Conservation (phyloP, 2,888 invertebrate genomes). For the Noctua comes region DNA sequence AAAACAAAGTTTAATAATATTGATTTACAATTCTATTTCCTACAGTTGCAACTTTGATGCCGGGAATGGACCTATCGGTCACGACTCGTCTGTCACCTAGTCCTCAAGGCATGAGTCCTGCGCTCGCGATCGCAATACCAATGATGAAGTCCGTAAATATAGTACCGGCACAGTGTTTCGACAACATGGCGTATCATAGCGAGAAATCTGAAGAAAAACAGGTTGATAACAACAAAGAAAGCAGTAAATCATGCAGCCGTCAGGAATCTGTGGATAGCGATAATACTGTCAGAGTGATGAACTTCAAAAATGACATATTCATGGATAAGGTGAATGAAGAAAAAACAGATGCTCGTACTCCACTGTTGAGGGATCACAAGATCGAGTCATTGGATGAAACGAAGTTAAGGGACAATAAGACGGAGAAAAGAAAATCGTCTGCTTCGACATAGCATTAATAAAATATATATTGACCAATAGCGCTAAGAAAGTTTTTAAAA, state of each 20-base stretch:
- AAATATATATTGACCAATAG: constrained; percentile 78
- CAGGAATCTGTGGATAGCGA: constrained; percentile 83
- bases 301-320: constrained; percentile 84
- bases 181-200: constrained; percentile 87
- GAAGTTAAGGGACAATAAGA: constrained; percentile 85
- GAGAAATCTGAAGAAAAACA: constrained; percentile 79
- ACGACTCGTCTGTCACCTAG: constrained; percentile 92
- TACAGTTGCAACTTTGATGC: constrained; percentile 89
- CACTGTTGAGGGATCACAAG: constrained; percentile 85
- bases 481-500: constrained; percentile 69
- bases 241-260: constrained; percentile 79
- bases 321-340: constrained; percentile 81
- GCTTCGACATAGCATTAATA: constrained; percentile 84
- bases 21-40: constrained; percentile 62
- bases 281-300: constrained; percentile 82
- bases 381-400: constrained; percentile 88
- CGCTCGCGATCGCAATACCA: constrained; percentile 91
- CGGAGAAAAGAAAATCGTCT: constrained; percentile 87
- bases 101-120: constrained; percentile 92
- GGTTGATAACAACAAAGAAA: constrained; percentile 69
- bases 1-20: constrained; percentile 15
- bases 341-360: constrained; percentile 86
- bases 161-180: constrained; percentile 87
- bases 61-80: constrained; percentile 91
- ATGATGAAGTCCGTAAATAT: constrained; percentile 91